Evolutionary conservation across 2,797 vertebrate species (phyloP), one percentile per base, ranked within the genome.

Genomic region (Betta splendens): DNA sequence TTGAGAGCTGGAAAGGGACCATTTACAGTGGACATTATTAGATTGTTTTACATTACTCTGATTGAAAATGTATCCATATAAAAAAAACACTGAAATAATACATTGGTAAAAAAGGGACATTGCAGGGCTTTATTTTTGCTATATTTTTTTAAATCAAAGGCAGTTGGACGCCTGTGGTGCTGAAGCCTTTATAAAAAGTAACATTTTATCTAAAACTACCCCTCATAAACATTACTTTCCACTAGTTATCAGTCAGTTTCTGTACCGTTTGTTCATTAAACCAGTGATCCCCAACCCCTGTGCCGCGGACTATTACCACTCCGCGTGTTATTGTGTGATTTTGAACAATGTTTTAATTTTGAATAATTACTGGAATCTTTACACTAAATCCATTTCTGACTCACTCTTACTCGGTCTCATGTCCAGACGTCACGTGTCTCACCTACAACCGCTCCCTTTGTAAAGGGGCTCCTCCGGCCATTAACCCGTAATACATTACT

Each of bases 141-240:
- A 74, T 71, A 59, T 74, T 73, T 42, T 53, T 50, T 55, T 47
- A n/a, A 79, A 86, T 95, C 94, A 97, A 94, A 96, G 95, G 94
- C 96, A 96, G 94, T 95, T 93, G 94, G 94, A 85, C 95, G 94
- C 95, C 96, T 92, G 93, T 92, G 95, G 97, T 93, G 94, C 96
- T 93, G 93, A 94, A 97, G 96, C 95, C 95, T 94, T 98, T 98
- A 98, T 94, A 98, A 98, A 35, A 98, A 98, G 95, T 98, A 98
- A 98, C 96, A 96, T 97, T 96, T 97, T 89, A 85, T 89, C 85
- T 86, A 69, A 85, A 90, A 98, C n/a, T 22, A 22, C n/a, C n/a
- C n/a, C n/a, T n/a, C n/a, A n/a, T n/a, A 3, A 22, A 7, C 23
- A 54, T 18, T 32, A 33, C 21, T 18, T 9, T 18, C 7, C 16